phyloP scores from a whole-genome alignment of 2,888 invertebrate species.

The Eupithecia insigniata region DNA sequence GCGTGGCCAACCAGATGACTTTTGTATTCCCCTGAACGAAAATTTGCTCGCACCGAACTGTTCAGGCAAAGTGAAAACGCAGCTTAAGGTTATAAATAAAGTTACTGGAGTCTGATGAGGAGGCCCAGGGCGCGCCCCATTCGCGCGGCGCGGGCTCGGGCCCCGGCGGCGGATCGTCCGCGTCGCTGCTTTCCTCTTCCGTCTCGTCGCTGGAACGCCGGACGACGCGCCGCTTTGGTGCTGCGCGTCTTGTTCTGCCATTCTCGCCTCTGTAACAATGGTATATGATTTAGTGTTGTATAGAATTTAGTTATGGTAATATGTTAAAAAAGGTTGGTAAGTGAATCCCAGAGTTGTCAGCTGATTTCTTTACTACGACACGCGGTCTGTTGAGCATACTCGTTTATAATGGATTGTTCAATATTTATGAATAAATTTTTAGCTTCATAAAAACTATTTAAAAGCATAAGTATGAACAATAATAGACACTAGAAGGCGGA shows the following conservation, averaged over 20 bases:
- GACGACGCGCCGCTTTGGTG: constrained; percentile 71
- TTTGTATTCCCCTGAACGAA: background rate
- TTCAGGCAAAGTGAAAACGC: background rate
- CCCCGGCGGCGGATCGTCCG: constrained; percentile 77
- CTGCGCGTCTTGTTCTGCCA: constrained; percentile 65
- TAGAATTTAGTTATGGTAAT: background rate
- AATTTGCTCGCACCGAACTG: background rate
- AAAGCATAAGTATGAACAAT: no score
- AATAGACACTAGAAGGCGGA: no score
- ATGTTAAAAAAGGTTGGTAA: no score
- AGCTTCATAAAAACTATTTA: background rate
- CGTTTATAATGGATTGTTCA: background rate
- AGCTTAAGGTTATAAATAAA: constrained; percentile 11
- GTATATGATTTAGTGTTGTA: background rate
- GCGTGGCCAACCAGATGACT: no score
- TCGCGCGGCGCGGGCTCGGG: constrained; percentile 80
- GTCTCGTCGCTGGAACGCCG: constrained; percentile 79
- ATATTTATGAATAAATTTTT: background rate
- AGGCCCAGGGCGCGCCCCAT: constrained; percentile 83
- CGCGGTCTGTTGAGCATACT: no score
- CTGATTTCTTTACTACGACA: background rate
- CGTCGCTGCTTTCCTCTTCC: constrained; percentile 79
- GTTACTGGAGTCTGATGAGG: constrained; percentile 75
- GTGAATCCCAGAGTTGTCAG: no score
- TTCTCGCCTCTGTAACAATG: constrained; percentile 61